Percentiles rank a stretch among this genome's conserved stretches.
Conservation (phyloP, 2,113 vertebrate genomes). For the Pluvialis apricaria region DNA sequence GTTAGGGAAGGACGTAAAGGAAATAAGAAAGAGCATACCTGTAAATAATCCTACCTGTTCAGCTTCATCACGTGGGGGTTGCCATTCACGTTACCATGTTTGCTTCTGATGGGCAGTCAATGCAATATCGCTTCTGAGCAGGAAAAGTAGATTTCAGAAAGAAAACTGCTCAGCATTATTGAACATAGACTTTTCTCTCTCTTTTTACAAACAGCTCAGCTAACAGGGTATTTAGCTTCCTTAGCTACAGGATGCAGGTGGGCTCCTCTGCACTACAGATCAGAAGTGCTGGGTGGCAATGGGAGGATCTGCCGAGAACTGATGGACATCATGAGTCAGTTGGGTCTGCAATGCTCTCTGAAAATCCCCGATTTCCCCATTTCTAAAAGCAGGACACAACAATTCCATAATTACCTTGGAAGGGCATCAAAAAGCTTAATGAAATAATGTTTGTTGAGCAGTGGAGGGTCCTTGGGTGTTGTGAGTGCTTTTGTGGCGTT, state of each 20-base stretch:
- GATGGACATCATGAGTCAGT: background rate
- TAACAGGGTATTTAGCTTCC: background rate
- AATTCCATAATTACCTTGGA: background rate
- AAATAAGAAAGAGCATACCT: background rate
- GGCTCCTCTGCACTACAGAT: background rate
- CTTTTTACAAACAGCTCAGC: background rate
- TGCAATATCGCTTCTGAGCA: background rate
- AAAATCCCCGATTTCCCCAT: background rate
- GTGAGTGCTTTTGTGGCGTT: background rate
- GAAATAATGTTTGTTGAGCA: background rate
- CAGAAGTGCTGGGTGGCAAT: background rate
- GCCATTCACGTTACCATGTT: background rate
- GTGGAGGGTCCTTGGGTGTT: background rate
- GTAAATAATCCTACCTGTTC: background rate
- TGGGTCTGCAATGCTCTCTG: background rate
- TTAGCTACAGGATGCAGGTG: background rate
- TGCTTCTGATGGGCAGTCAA: background rate
- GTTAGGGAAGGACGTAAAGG: background rate
- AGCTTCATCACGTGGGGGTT: rapidly evolving
- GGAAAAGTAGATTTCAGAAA: background rate
- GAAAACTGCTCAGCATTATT: background rate
- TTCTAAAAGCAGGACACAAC: background rate
- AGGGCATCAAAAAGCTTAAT: background rate
- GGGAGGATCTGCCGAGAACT: background rate
- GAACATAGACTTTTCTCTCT: rapidly evolving